Base-by-base conservation (phyloP, 2,888 invertebrate genomes). In the Agrotis puta region DNA sequence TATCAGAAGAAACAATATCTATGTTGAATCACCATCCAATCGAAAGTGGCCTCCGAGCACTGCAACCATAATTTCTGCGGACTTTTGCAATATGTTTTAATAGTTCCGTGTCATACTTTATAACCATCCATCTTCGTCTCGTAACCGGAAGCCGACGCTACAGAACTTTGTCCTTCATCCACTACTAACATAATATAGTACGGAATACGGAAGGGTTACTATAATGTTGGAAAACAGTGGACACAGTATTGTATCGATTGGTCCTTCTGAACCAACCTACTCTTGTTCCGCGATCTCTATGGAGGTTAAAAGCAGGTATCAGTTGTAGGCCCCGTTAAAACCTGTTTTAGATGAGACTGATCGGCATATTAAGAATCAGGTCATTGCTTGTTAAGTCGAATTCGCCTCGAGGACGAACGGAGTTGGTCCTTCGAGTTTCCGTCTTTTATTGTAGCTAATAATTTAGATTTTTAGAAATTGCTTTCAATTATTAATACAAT, bases 261-360 rank as follows among this genome's bases (percentile, higher is more conserved):
- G 74, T 58, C 56, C 68, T 73, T 77, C 68, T 82, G 64, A 9
- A 43, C 2, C 4, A 27, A 53, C 56, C 27, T 54, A 33, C 18
- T 39, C 9, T 67, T 50, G 33, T n/a, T 33, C 48, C 33, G 66
- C 67, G 62, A 70, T 70, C 69, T 77, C 64, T 82, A 73, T 76
- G 69, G 70, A 76, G 82, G 70, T 74, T 79, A 61, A 62, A 72
- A 65, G 64, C 73, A 71, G 73, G 68, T 72, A 79, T 73, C 67
- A 82, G 57, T 77, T 71, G 67, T 65, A 79, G 47, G 62, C 74
- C 81, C 83, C 83, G 83, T 77, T 83, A 77, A 75, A 85, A 85
- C 83, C 74, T 61, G 83, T 85, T 83, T 72, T 63, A 70, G 74
- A 80, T 83, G 68, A 82, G 76, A 62, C 65, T 59, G 24, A 20